A percentile compares a stretch with the other conserved stretches of the same genome.
These are phyloP conservation scores for Lasioglossum figueresi DNA, from an alignment of 2,888 invertebrate genomes.

Conservation along the genomic window DNA sequence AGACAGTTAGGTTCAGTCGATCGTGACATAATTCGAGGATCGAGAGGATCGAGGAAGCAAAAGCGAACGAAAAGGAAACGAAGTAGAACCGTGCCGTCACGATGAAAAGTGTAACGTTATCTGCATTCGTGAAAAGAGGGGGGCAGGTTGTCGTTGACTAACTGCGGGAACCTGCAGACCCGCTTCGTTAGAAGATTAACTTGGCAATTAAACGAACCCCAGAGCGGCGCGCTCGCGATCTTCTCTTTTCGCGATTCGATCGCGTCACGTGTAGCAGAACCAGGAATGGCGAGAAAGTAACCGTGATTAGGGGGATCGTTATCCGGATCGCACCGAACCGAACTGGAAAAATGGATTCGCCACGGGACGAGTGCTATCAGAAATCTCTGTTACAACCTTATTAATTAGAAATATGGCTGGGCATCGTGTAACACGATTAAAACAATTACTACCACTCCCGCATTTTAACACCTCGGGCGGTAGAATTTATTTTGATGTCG, in stretches of 20 bases:
- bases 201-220: slow-evolving; percentile 36
- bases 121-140: slow-evolving; percentile 24
- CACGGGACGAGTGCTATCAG: background rate
- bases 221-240: background rate
- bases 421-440: too few species aligned
- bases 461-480: too few species aligned
- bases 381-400: background rate
- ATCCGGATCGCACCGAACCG: background rate
- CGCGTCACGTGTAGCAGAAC: slow-evolving; percentile 31
- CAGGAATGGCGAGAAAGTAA: slow-evolving; percentile 17
- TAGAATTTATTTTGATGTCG: too few species aligned
- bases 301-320: slow-evolving; percentile 1
- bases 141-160: slow-evolving; percentile 49
- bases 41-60: background rate
- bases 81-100: background rate
- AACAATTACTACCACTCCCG: too few species aligned
- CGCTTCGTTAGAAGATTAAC: slow-evolving; percentile 45
- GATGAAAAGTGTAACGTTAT: slow-evolving; percentile 39
- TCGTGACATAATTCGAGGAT: background rate
- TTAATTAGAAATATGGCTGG: too few species aligned
- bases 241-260: slow-evolving; percentile 32
- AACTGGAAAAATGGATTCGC: background rate
- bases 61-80: background rate
- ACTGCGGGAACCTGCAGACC: slow-evolving; percentile 20
- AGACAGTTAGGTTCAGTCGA: background rate